A percentile compares a stretch with the other conserved stretches of the same genome.
These are phyloP conservation scores for Forbesichthys agassizii DNA, from an alignment of 2,113 vertebrate species.

Conservation along the genomic window DNA sequence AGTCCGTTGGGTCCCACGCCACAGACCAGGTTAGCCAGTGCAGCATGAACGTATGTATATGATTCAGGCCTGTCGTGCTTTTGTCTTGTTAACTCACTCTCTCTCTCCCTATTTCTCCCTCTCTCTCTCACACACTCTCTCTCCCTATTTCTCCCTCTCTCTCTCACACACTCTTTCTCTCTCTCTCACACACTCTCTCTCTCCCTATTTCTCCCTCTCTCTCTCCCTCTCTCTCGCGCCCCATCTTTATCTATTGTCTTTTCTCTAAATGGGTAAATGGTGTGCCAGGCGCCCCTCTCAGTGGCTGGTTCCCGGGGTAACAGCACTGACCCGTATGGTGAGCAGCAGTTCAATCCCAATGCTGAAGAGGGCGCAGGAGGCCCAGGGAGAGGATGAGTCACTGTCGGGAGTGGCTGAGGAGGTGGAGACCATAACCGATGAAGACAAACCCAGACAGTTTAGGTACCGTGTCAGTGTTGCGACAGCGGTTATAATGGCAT, in stretches of 20 bases:
- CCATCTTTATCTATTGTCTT: neutral
- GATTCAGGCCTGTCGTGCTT: neutral
- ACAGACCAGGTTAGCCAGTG: conserved; percentile 63
- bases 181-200: neutral
- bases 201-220: neutral
- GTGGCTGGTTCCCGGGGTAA: conserved; percentile 85
- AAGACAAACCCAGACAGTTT: conserved; percentile 65
- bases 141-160: neutral
- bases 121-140: too few species aligned
- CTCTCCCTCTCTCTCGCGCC: neutral
- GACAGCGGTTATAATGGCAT: neutral
- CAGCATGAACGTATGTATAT: neutral
- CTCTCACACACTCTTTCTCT: neutral
- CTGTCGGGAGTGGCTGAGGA: conserved; percentile 27
- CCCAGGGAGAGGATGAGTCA: conserved; percentile 19
- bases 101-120: neutral
- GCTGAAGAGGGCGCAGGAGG: conserved; percentile 45
- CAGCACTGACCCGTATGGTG: conserved; percentile 72
- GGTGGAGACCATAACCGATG: conserved; percentile 41
- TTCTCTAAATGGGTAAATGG: neutral
- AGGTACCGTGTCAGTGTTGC: conserved; percentile 55
- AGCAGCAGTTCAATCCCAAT: conserved; percentile 54
- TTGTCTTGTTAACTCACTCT: neutral
- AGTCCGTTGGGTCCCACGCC: conserved; percentile 49
- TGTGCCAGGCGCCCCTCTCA: conserved; percentile 85